Percentiles rank a stretch among this genome's conserved stretches.
These are phyloP conservation scores for Epizoanthus rinbou DNA, from an alignment of 92 coral and sea anemone genomes.

Conservation along the genomic window DNA sequence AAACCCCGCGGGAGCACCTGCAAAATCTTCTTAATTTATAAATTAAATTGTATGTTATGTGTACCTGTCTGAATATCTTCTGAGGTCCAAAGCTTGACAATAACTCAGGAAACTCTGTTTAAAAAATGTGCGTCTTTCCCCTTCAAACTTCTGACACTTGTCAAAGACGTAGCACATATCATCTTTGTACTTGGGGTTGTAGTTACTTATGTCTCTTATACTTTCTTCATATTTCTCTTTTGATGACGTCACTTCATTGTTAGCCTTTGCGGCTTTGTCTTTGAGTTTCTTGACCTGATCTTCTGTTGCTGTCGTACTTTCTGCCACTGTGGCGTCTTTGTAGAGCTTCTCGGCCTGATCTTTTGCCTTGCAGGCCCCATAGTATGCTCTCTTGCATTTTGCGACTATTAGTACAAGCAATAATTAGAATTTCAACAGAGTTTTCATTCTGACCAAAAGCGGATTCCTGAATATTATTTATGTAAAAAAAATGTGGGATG, in stretches of 20 bases:
- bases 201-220: conserved; percentile 77
- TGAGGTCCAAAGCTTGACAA: conserved; percentile 59
- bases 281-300: conserved; percentile 84
- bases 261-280: conserved; percentile 72
- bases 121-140: conserved; percentile 72
- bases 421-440: not conserved
- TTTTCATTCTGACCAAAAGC: not conserved
- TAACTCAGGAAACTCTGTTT: conserved; percentile 60
- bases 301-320: conserved; percentile 59
- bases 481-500: not conserved
- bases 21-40: not conserved
- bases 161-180: conserved; percentile 85
- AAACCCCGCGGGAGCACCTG: not conserved
- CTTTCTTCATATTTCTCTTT: conserved; percentile 76
- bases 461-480: not conserved
- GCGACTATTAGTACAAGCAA: conserved; percentile 46
- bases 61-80: conserved; percentile 69
- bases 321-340: conserved; percentile 53
- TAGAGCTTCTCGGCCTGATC: conserved; percentile 77
- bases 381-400: conserved; percentile 81
- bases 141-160: conserved; percentile 83
- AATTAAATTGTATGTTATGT: not conserved
- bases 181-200: conserved; percentile 84
- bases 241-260: conserved; percentile 53
- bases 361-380: conserved; percentile 74